Base-by-base conservation (phyloP, 2,888 invertebrate species). In the Epiblema foenella region DNA sequence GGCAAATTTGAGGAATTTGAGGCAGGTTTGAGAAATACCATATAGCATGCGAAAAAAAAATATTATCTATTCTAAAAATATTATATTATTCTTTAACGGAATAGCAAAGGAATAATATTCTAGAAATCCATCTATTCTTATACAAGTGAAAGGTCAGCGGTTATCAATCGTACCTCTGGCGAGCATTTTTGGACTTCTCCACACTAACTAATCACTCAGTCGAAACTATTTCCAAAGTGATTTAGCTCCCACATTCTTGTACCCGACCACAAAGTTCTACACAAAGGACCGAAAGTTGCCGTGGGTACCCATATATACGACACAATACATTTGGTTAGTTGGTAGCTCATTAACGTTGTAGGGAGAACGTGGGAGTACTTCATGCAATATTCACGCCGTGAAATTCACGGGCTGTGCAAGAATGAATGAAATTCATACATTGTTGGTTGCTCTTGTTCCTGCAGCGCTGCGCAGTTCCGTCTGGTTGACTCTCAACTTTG, bases 301-400 rank as follows among this genome's bases (percentile, higher is more conserved):
- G 70, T 24, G 4, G 24, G 24, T 71, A 78, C 73, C 77, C 75
- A 84, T 86, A 84, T 86, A 87, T 84, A 83, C 80, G 79, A 81
- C 79, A 66, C 66, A 66, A 70, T 60, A 71, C 70, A 80, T 85
- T 86, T 81, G 78, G 79, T 76, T 75, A 78, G 79, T 79, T 76
- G 54, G 37, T 80, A 83, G 80, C 81, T 83, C 84, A 85, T 85
- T 85, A 83, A 80, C 73, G 77, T 75, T 75, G 77, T 20, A 69
- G 60, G 49, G 46, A 37, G 70, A 33, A 54, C 54, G 39, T 29
- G 49, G 56, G 54, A 67, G 66, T 54, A 62, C 59, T 75, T 77
- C 78, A 83, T 88, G 81, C 80, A 83, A 82, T 83, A 87, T 86
- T 86, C 85, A 86, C n/a, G n/a, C n/a, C n/a, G n/a, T n/a, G n/a